A percentile compares a stretch with the other conserved stretches of the same genome.
phyloP scores from a whole-genome alignment of 2,797 vertebrate genomes.

The Sphenopsis melanotis region DNA sequence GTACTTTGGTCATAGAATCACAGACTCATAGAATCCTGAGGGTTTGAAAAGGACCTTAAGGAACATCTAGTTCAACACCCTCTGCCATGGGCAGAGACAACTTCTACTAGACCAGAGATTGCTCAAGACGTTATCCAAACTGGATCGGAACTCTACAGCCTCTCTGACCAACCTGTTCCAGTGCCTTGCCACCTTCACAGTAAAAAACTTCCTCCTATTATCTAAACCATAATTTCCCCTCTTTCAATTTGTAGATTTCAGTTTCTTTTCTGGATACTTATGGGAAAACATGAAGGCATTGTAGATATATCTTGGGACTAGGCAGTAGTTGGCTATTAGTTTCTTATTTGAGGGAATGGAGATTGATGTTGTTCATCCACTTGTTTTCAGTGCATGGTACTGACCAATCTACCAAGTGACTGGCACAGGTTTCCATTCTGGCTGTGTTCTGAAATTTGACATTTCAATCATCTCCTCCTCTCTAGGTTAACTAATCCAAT shows the following conservation, averaged over 20 bases:
- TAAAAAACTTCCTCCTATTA: neutral
- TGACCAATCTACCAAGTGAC: neutral
- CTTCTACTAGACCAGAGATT: neutral
- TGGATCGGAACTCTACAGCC: neutral
- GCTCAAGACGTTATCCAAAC: neutral
- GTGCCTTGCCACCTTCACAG: neutral
- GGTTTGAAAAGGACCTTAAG: neutral
- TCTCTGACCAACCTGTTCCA: neutral
- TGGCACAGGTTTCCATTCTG: neutral
- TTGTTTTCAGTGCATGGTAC: neutral
- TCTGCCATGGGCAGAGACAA: neutral
- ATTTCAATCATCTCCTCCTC: neutral
- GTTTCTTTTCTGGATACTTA: neutral
- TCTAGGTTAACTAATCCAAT: neutral
- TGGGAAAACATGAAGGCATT: neutral
- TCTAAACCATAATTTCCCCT: neutral
- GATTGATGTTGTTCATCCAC: neutral
- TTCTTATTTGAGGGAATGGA: neutral
- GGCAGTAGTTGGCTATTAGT: neutral
- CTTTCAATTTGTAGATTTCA: neutral
- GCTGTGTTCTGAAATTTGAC: neutral
- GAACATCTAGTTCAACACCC: neutral
- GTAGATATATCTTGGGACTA: neutral
- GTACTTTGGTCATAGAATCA: neutral
- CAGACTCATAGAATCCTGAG: neutral